phyloP scores from a whole-genome alignment of 37 sponge, comb jelly and placozoan species.

The Corticium candelabrum region DNA sequence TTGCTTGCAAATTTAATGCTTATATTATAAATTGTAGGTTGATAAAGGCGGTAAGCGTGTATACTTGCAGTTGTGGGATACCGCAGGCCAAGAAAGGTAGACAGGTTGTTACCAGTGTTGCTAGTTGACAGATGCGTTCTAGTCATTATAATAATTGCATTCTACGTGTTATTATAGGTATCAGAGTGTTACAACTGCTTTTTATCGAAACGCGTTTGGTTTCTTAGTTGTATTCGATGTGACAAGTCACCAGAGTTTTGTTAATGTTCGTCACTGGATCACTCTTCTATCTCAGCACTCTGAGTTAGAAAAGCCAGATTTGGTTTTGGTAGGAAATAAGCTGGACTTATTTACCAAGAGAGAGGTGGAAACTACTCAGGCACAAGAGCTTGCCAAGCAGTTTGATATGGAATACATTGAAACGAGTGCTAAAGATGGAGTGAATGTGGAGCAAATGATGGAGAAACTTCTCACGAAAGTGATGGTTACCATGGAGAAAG shows the following conservation, averaged over 20 bases:
- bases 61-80: conserved; percentile 8
- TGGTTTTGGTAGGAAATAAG: background rate
- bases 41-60: background rate
- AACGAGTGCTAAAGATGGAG: background rate
- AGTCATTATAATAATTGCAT: too few species aligned
- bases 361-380: background rate
- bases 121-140: background rate
- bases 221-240: conserved; percentile 5
- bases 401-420: background rate
- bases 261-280: background rate
- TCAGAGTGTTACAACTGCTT: background rate
- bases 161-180: background rate
- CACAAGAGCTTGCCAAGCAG: background rate
- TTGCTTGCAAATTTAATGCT: too few species aligned
- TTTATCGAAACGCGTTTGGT: background rate
- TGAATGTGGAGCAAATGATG: background rate
- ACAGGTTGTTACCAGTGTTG: background rate
- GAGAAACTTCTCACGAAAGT: background rate
- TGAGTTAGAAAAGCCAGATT: background rate
- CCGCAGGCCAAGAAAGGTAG: conserved; percentile 9
- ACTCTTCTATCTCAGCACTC: background rate
- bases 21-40: too few species aligned
- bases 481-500: background rate
- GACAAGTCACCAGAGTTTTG: background rate
- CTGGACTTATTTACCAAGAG: background rate